Percentiles rank a stretch among this genome's conserved stretches.
Evolutionary conservation across 2,888 invertebrate species (phyloP).

Genomic region (Adineta ricciae): DNA sequence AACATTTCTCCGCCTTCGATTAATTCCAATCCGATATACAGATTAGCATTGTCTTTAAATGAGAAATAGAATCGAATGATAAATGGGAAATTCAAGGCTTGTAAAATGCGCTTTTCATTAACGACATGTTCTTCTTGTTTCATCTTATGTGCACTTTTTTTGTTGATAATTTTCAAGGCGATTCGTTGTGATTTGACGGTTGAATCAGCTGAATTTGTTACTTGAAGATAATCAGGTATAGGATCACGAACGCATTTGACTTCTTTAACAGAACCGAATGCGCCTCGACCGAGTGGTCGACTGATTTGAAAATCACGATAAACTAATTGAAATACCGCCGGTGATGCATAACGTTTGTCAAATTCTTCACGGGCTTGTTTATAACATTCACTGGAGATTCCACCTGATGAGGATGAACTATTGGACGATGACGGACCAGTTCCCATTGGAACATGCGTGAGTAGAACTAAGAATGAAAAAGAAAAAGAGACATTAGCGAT

Average conservation of each 20-base stretch:
- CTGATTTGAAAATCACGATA: conserved; percentile 1
- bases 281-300: conserved; percentile 20
- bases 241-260: not conserved
- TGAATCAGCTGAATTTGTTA: not conserved
- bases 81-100: conserved; percentile 32
- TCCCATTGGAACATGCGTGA: not conserved
- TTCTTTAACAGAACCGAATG: conserved; percentile 19
- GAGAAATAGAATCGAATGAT: conserved; percentile 26
- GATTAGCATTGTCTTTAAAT: conserved; percentile 32
- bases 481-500: too few relatives aligned
- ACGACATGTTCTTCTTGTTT: conserved; percentile 33
- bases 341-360: not conserved
- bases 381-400: not conserved
- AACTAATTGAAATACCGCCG: not conserved
- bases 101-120: conserved; percentile 31
- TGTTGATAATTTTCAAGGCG: conserved; percentile 33
- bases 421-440: not conserved
- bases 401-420: not conserved
- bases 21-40: conserved; percentile 32
- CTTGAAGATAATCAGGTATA: not conserved
- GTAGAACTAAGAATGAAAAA: not conserved
- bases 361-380: conserved; percentile 10
- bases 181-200: not conserved
- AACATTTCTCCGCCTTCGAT: conserved; percentile 32
- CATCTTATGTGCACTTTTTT: conserved; percentile 33